A percentile compares a stretch with the other conserved stretches of the same genome.
These are phyloP conservation scores for Rousettus madagascariensis DNA, from an alignment of 2,797 vertebrate species.

Conservation along the genomic window DNA sequence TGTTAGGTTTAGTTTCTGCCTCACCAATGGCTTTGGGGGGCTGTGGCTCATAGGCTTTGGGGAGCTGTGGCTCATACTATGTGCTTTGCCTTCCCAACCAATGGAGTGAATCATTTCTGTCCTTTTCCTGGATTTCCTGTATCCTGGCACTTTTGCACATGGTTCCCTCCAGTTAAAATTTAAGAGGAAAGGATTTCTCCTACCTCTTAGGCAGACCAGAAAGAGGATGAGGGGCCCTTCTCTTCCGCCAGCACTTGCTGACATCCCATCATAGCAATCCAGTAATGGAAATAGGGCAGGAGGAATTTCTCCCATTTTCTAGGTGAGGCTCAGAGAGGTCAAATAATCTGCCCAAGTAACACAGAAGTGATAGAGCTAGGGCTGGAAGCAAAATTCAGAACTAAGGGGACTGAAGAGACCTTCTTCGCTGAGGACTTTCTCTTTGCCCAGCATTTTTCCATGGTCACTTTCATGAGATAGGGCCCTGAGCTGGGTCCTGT, in stretches of 20 bases:
- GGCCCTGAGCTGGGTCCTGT: neutral
- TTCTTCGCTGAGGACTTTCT: neutral
- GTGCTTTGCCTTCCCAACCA: neutral
- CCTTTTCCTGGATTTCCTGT: constrained; percentile 18
- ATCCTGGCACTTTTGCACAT: constrained; percentile 27
- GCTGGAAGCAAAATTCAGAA: neutral
- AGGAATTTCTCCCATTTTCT: constrained; percentile 3
- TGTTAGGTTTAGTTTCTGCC: neutral
- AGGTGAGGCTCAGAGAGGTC: constrained; percentile 37
- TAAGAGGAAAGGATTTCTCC: constrained; percentile 44
- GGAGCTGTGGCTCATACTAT: neutral
- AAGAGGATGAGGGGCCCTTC: neutral
- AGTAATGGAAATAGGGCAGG: neutral
- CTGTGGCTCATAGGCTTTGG: neutral
- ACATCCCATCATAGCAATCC: neutral
- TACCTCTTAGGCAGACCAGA: neutral
- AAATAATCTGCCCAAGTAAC: neutral
- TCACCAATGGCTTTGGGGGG: neutral
- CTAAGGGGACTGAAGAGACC: neutral
- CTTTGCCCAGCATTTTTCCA: neutral
- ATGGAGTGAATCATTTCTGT: neutral
- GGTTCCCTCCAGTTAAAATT: constrained; percentile 34
- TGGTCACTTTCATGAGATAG: neutral
- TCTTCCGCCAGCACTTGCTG: neutral
- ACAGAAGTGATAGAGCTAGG: neutral